These are phyloP conservation scores for Auanema freiburgensis DNA, from an alignment of 2,888 invertebrate genomes.

Conservation along the genomic window DNA sequence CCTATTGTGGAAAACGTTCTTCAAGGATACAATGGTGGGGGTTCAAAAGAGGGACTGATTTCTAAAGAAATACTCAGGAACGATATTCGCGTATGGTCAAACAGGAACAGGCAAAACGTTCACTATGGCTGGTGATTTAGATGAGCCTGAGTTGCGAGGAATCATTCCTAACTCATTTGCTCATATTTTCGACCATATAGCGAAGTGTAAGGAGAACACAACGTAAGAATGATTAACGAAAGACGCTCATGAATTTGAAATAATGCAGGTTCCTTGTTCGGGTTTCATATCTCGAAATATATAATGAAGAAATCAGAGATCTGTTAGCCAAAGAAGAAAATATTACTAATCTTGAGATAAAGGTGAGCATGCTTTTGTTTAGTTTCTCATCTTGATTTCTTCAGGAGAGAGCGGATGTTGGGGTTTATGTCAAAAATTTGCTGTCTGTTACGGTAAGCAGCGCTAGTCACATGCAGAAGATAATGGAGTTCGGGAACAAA, in stretches of 20 bases:
- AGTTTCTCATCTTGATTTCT: conserved; percentile 64
- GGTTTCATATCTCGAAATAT: conserved; percentile 96
- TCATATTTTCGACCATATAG: conserved; percentile 95
- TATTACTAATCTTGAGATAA: conserved; percentile 59
- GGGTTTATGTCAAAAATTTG: conserved; percentile 95
- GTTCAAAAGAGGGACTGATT: not conserved
- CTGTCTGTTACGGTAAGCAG: conserved; percentile 96
- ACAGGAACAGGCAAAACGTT: conserved; percentile 96
- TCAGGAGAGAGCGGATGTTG: conserved; percentile 91
- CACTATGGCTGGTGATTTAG: conserved; percentile 91
- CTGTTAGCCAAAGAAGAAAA: conserved; percentile 85
- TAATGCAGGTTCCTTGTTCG: conserved; percentile 83
- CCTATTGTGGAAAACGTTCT: conserved; percentile 95
- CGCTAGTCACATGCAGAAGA: conserved; percentile 88
- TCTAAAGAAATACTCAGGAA: conserved; percentile 66
- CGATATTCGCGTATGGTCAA: conserved; percentile 73
- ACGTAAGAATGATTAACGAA: conserved; percentile 71
- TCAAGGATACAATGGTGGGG: conserved; percentile 89
- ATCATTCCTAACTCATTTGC: conserved; percentile 99
- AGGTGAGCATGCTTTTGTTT: conserved; percentile 17
- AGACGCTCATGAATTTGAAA: not conserved
- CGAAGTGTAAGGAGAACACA: conserved; percentile 85
- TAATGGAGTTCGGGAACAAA: conserved; percentile 94
- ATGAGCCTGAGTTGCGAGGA: conserved; percentile 85
- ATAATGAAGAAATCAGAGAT: conserved; percentile 97